A percentile compares a stretch with the other conserved stretches of the same genome.
phyloP scores from a whole-genome alignment of 92 coral and sea anemone genomes.

The Siderastrea siderea region DNA sequence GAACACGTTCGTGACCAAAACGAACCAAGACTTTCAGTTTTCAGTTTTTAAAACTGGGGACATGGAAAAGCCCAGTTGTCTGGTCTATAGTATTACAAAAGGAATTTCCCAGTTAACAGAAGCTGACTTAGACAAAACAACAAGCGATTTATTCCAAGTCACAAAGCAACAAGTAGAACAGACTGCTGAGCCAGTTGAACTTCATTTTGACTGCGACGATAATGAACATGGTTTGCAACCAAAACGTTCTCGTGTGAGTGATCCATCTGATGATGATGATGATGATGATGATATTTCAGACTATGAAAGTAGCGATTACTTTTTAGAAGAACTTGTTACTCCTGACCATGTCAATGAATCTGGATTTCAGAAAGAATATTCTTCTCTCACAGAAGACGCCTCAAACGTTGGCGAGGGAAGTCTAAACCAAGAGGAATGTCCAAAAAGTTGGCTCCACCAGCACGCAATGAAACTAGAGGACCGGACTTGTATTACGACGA shows the following conservation, averaged over 20 bases:
- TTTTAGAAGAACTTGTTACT: slow-evolving; percentile 4
- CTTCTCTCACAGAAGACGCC: slow-evolving; percentile 4
- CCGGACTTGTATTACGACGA: slow-evolving; percentile 14
- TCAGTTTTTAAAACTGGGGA: slow-evolving; percentile 8
- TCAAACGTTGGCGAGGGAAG: slow-evolving; percentile 4
- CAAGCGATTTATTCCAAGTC: slow-evolving; percentile 3
- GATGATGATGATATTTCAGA: slow-evolving; percentile 1
- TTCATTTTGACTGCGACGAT: slow-evolving; percentile 2
- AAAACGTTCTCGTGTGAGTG: background rate
- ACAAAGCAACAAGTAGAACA: slow-evolving; percentile 1
- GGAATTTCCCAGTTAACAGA: slow-evolving; percentile 4
- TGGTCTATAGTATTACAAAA: slow-evolving; percentile 20
- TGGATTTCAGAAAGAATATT: slow-evolving; percentile 18
- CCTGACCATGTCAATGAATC: background rate
- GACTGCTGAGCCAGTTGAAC: slow-evolving; percentile 23
- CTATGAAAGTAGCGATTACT: slow-evolving; percentile 13
- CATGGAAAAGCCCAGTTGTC: slow-evolving; percentile 30
- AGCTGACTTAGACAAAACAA: slow-evolving; percentile 14
- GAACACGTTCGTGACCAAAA: slow-evolving; percentile 1
- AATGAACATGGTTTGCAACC: background rate
- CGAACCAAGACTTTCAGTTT: slow-evolving; percentile 9
- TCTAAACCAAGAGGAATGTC: background rate
- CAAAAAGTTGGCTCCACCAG: slow-evolving; percentile 34
- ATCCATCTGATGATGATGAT: background rate
- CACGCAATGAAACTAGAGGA: slow-evolving; percentile 26